phyloP scores from a whole-genome alignment of 2,888 invertebrate species.

The Platerodrilus igneus region DNA sequence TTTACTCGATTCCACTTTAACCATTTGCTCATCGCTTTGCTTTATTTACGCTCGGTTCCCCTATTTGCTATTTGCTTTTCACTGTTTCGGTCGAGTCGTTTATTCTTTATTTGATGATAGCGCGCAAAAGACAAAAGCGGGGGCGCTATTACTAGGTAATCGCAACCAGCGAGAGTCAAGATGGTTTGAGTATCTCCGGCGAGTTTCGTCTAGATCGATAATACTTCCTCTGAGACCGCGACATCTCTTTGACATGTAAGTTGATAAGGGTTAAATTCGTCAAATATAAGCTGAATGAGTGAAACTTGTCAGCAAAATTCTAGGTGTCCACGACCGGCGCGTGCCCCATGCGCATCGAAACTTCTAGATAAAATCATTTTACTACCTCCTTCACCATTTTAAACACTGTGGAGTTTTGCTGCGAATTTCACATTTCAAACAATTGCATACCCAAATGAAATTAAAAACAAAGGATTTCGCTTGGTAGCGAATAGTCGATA shows the following conservation, averaged over 20 bases:
- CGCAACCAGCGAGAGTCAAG: constrained; percentile 18
- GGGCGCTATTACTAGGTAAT: constrained; percentile 23
- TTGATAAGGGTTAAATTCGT: constrained; percentile 49
- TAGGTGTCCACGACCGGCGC: constrained; percentile 17
- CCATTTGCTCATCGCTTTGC: constrained; percentile 21
- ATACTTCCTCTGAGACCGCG: constrained; percentile 26
- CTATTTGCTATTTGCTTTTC: constrained; percentile 17
- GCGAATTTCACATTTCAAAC: too few species aligned
- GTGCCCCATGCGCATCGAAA: constrained; percentile 12
- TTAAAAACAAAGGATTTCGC: too few species aligned
- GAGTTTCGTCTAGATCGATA: constrained; percentile 31
- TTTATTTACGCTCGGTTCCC: constrained; percentile 17
- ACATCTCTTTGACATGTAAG: constrained; percentile 26
- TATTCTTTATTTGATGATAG: constrained; percentile 20
- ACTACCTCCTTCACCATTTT: too few species aligned
- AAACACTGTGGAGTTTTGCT: too few species aligned
- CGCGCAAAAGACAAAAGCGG: constrained; percentile 14
- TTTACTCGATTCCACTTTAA: constrained; percentile 20
- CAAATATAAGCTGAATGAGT: constrained; percentile 28
- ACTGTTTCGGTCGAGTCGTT: constrained; percentile 18
- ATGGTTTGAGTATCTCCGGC: constrained; percentile 31
- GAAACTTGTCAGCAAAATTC: constrained; percentile 32
- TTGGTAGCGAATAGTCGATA: too few species aligned
- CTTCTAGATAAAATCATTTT: too few species aligned
- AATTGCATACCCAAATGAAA: too few species aligned